These are phyloP conservation scores for Margarornis squamiger DNA, from an alignment of 2,797 vertebrate genomes.

Conservation along the genomic window DNA sequence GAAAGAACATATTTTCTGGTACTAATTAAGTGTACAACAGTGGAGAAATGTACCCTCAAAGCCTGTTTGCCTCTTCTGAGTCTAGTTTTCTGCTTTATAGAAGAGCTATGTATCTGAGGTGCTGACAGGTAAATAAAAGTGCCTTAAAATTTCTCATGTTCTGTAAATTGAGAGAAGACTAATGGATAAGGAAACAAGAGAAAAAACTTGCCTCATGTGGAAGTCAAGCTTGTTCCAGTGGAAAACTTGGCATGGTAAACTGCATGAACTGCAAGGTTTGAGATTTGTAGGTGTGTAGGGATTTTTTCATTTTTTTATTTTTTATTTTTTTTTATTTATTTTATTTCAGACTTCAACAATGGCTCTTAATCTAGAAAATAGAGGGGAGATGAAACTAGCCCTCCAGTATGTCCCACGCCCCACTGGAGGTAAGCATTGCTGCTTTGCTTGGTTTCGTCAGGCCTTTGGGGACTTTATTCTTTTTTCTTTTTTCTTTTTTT, in stretches of 20 bases:
- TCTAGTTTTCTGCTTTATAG: background rate
- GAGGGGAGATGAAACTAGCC: constrained; percentile 88
- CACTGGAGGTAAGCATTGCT: constrained; percentile 75
- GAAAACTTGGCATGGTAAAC: background rate
- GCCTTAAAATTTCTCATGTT: background rate
- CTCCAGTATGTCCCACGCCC: constrained; percentile 85
- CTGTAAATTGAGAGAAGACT: background rate
- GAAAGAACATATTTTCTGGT: background rate
- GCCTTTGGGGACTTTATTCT: background rate
- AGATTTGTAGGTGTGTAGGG: background rate
- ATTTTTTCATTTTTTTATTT: background rate
- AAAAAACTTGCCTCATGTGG: background rate
- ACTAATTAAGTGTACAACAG: background rate
- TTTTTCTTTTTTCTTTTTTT: background rate
- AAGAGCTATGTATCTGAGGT: background rate
- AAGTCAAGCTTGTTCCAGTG: background rate
- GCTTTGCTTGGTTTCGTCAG: background rate
- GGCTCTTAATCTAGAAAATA: constrained; percentile 72
- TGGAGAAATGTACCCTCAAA: background rate
- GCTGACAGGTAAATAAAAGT: background rate
- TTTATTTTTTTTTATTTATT: background rate
- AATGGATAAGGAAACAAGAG: background rate
- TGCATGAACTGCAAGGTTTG: background rate
- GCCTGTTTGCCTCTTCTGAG: background rate
- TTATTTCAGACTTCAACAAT: constrained; percentile 63